A percentile compares a stretch with the other conserved stretches of the same genome.
These are phyloP conservation scores for Ooceraea biroi DNA, from an alignment of 1,140 invertebrate genomes.

Conservation along the genomic window DNA sequence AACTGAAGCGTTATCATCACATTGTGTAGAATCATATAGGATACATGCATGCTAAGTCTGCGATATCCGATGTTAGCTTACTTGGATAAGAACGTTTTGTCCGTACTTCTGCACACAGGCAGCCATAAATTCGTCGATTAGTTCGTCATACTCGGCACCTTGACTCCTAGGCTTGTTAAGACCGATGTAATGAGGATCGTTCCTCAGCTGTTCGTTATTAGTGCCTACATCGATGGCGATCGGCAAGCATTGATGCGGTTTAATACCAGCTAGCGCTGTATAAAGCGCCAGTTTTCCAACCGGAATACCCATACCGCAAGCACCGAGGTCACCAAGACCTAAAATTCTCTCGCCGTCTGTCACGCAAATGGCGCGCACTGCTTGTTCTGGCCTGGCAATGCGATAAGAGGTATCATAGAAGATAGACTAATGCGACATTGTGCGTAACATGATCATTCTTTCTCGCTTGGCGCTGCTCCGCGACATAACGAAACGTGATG, in stretches of 20 bases:
- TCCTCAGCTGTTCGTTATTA: slow-evolving; percentile 94
- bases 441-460: not conserved
- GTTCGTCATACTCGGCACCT: slow-evolving; percentile 96
- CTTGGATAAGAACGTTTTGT: slow-evolving; percentile 95
- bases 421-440: not conserved
- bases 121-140: slow-evolving; percentile 99
- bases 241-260: slow-evolving; percentile 96
- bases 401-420: not conserved
- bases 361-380: slow-evolving; percentile 97
- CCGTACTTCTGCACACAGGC: slow-evolving; percentile 96
- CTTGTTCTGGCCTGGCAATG: slow-evolving; percentile 93
- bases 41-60: too few relatives aligned
- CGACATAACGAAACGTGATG: not conserved
- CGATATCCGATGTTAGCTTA: slow-evolving; percentile 75
- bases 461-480: not conserved
- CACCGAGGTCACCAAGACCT: slow-evolving; percentile 97
- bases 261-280: slow-evolving; percentile 96
- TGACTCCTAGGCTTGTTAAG: slow-evolving; percentile 94
- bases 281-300: slow-evolving; percentile 97
- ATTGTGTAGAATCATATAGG: too few relatives aligned
- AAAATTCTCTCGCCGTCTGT: slow-evolving; percentile 98
- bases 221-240: slow-evolving; percentile 97
- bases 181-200: slow-evolving; percentile 98
- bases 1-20: slow-evolving; percentile 88
- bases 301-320: slow-evolving; percentile 98